Base-by-base conservation (phyloP, 2,888 invertebrate species). In the Acanthosepion esculentum region DNA sequence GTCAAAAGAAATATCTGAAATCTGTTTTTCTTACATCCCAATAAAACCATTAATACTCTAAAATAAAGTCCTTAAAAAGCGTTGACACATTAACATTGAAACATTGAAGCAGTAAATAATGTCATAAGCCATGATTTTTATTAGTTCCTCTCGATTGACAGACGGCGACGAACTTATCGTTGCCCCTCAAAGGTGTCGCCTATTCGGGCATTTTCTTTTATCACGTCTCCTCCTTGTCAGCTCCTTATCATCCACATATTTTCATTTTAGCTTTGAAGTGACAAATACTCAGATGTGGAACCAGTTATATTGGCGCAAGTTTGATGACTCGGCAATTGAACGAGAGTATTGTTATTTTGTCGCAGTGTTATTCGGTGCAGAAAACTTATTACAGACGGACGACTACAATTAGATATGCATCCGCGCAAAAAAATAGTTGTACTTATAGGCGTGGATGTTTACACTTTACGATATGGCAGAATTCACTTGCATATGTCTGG, bases 291-390 rank as follows among this genome's bases (percentile, higher is more conserved):
- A 15, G 78, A 78, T n/a, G n/a, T 78, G 78, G 29, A 10, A 78
- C n/a, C n/a, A 29, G 78, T 78, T 78, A n/a, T 78, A 78, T n/a
- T 78, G 78, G 78, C 78, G 78, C 78, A 78, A n/a, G 78, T 78
- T 78, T 78, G 29, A 78, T 78, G n/a, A 78, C 78, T 78, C 78
- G 29, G 78, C 78, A 78, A 78, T 8, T n/a, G 78, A 78, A 78
- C n/a, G 78, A n/a, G 78, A n/a, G 78, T n/a, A 15, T 18, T 78
- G 78, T 78, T n/a, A n/a, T 78, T 78, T 78, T n/a, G 78, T 78
- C n/a, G n/a, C 78, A 8, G 78, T 78, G 78, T 78, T 78, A 78
- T 78, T n/a, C 78, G n/a, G 78, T 78, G n/a, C 78, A 78, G 78
- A 78, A n/a, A n/a, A 29, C 78, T 78, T 78, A 78, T n/a, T 78